Evolutionary conservation across 23 tunicate species (phyloP).

Genomic region (Aplidium turbinatum): DNA sequence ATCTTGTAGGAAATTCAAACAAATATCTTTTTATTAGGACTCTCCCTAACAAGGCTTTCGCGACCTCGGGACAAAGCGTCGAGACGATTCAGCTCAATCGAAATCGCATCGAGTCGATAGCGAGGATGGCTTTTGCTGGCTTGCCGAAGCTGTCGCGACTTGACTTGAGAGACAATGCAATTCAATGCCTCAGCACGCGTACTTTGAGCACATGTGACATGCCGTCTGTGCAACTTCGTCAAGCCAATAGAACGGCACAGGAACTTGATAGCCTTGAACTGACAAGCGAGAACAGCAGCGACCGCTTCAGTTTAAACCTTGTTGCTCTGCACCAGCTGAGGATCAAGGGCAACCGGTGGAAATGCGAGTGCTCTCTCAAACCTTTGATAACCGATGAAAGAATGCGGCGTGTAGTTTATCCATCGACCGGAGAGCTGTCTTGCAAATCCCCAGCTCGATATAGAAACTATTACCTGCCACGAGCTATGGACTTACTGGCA

Average conservation of each 20-base stretch:
- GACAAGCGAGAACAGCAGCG: neutral
- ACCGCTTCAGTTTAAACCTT: constrained; percentile 10
- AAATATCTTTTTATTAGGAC: constrained; percentile 19
- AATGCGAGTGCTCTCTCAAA: constrained; percentile 44
- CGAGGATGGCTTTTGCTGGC: constrained; percentile 65
- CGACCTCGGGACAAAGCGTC: constrained; percentile 47
- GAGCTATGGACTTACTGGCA: too few relatives aligned
- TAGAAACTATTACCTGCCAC: too few relatives aligned
- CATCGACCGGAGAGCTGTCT: neutral
- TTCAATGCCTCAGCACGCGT: constrained; percentile 48
- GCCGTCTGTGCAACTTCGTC: neutral
- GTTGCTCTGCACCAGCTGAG: neutral
- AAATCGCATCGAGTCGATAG: constrained; percentile 50
- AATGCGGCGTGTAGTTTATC: neutral
- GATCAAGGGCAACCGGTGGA: constrained; percentile 43
- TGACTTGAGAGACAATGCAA: constrained; percentile 52
- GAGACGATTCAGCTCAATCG: constrained; percentile 41
- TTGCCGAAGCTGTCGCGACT: constrained; percentile 40
- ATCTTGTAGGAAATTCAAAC: neutral
- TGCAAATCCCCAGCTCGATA: constrained; percentile 14
- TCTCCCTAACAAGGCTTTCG: constrained; percentile 52
- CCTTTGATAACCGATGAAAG: constrained; percentile 11
- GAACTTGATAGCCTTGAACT: neutral
- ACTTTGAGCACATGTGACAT: constrained; percentile 36
- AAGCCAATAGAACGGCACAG: neutral